Base-by-base conservation (phyloP, 1,140 invertebrate genomes). In the Olivierus martensii region DNA sequence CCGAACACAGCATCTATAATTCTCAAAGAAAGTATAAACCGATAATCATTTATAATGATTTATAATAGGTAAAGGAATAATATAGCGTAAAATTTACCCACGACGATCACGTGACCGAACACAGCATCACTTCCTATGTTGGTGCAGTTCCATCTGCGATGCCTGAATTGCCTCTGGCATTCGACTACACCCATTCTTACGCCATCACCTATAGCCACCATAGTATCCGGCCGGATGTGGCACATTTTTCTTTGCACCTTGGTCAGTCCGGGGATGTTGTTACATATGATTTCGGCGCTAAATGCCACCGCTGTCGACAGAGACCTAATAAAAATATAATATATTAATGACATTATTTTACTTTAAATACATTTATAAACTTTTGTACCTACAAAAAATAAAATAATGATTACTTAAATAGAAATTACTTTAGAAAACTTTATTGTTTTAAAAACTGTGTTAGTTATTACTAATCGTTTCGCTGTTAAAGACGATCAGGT, bases 111-210 rank as follows among this genome's bases (percentile, higher is more conserved):
- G 57, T 82, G 79, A 19, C 84, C 56, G 12, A 53, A 58, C 14
- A 55, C 56, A 5, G 43, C 35, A 12, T 35, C 50, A 43, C 49
- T 54, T 1, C 55, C 56, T 11, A 59, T 51, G 59, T 73, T 70
- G 7, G 85, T 67, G 64, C 87, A 91, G 70, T 90, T 90, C 87
- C 87, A 90, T 60, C 85, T 76, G 65, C 88, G 79, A 75, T 84
- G 83, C 59, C 80, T 74, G 71, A 91, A 85, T 71, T 90, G 86
- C 65, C 82, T 78, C 66, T 87, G 84, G 65, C 87, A 90, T 66
- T 90, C 87, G 54, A 76, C 75, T 54, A 88, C 68, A 14, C 68
- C 71, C 15, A 64, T 53, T 34, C 67, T 58, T 12, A 69, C 70
- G 3, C 71, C 71, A 35, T 64, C 59, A 2, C 70, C 69, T n/a